phyloP scores from a whole-genome alignment of 2,888 invertebrate genomes.

The Lochmaea capreae region DNA sequence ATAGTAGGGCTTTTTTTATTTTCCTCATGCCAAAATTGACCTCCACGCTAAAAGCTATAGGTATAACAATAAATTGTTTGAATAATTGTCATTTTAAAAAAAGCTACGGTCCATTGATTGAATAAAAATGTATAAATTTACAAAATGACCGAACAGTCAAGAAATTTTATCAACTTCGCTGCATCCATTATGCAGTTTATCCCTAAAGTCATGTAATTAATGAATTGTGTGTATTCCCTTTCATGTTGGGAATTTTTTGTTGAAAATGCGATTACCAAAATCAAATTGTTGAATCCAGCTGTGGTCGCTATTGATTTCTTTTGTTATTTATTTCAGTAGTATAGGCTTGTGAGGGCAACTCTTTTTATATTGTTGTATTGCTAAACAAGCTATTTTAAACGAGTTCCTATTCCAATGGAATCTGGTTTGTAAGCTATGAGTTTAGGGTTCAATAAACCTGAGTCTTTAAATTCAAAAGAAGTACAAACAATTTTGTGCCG shows the following conservation, averaged over 20 bases:
- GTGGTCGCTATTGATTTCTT: slow-evolving; percentile 9
- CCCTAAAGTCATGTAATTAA: background rate
- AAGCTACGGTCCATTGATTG: no score
- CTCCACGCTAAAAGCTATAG: no score
- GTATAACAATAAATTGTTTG: no score
- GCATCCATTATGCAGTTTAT: background rate
- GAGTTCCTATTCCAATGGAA: slow-evolving; percentile 6
- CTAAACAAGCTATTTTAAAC: slow-evolving; percentile 10
- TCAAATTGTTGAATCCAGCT: slow-evolving; percentile 14
- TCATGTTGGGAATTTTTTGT: background rate
- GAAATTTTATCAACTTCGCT: background rate
- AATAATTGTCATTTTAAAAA: no score
- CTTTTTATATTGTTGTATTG: background rate
- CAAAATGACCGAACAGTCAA: background rate
- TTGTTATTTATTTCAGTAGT: slow-evolving; percentile 1
- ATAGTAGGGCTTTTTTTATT: no score
- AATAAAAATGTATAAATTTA: background rate
- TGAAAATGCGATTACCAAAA: slow-evolving; percentile 7
- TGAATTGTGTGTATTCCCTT: background rate
- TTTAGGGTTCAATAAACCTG: background rate
- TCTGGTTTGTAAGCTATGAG: background rate
- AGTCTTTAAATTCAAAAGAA: background rate
- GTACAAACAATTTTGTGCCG: background rate
- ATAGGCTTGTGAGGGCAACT: background rate
- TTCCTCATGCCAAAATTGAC: no score